Base-by-base conservation (phyloP, 2,888 invertebrate species). In the Clusia tigrina region DNA sequence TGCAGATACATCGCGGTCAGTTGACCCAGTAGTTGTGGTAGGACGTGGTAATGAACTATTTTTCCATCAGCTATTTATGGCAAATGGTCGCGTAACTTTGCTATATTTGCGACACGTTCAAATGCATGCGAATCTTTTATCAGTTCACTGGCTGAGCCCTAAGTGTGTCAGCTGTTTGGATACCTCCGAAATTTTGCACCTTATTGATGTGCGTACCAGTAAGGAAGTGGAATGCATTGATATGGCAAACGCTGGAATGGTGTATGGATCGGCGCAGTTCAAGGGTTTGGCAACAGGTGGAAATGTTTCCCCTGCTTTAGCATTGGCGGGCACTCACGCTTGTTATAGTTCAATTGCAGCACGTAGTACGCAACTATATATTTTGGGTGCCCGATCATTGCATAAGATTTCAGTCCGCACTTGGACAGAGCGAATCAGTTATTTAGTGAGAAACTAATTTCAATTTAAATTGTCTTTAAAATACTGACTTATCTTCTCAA, bases 261-360 rank as follows among this genome's bases (percentile, higher is more conserved):
- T 95, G 0, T 95, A 95, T 77, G 91, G 92, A 52, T 93, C 94
- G 32, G 93, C 94, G 51, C 94, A 83, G 78, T 93, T 91, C 74
- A 89, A 96, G 85, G 98, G 93, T 0, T 85, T 97, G 46, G 96
- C 96, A 66, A 98, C 98, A 0, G 98, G 98, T 5, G 97, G 98
- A 0, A 95, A 96, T 79, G 98, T 91, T 71, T 87, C 93, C 65
- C 86, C 86, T 2, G 89, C 89, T 0, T 85, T 89, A 80, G 86
- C 87, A 46, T 78, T 85, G 58, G 88, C 88, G 0, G 89, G 88
- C 0, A 86, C 85, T 2, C 86, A 86, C 72, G 89, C 89, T 0
- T 92, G 91, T 76, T 92, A 91, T 78, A 90, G 91, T 78, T 90
- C 91, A 0, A 85, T 91, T 38, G 85, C 88, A 38, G 87, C 88